A percentile compares a stretch with the other conserved stretches of the same genome.
phyloP scores from a whole-genome alignment of 1,140 invertebrate species.

The Helicorthomorpha holstii region DNA sequence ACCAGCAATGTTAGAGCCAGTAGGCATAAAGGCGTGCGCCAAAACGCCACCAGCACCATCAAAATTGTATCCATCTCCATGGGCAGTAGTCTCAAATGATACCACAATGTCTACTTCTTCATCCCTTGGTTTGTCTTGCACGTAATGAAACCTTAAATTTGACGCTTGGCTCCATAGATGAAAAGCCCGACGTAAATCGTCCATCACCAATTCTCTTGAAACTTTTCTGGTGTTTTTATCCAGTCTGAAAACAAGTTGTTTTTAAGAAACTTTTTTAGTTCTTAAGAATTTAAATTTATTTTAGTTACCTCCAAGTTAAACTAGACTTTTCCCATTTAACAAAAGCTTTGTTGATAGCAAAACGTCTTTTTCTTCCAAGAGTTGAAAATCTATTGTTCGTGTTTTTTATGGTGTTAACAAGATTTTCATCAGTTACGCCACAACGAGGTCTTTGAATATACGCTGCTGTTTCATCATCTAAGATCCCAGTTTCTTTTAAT shows the following conservation, averaged over 20 bases:
- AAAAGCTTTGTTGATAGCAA: neutral
- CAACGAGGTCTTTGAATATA: slow-evolving; percentile 52
- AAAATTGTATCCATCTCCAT: slow-evolving; percentile 50
- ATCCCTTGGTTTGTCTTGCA: slow-evolving; percentile 12
- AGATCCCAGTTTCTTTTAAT: slow-evolving; percentile 39
- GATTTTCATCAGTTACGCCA: slow-evolving; percentile 42
- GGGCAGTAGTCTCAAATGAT: slow-evolving; percentile 28
- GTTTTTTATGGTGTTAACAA: neutral
- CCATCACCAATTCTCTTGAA: neutral
- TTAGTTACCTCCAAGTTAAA: neutral
- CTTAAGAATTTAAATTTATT: neutral
- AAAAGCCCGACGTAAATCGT: slow-evolving; percentile 33
- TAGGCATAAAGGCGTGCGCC: slow-evolving; percentile 85
- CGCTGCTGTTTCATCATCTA: slow-evolving; percentile 41
- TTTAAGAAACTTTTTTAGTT: neutral
- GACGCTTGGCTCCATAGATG: slow-evolving; percentile 44
- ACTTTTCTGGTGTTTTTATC: neutral
- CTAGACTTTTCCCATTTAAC: neutral
- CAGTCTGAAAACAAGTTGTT: neutral
- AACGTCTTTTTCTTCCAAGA: neutral
- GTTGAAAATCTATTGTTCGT: too few species aligned
- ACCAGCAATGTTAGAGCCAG: slow-evolving; percentile 39
- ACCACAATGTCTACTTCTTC: slow-evolving; percentile 40
- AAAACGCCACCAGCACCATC: slow-evolving; percentile 73
- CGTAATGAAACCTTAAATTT: slow-evolving; percentile 31